Evolutionary conservation across 2,888 invertebrate genomes (phyloP).

Genomic region (Leptinotarsa haldemani): DNA sequence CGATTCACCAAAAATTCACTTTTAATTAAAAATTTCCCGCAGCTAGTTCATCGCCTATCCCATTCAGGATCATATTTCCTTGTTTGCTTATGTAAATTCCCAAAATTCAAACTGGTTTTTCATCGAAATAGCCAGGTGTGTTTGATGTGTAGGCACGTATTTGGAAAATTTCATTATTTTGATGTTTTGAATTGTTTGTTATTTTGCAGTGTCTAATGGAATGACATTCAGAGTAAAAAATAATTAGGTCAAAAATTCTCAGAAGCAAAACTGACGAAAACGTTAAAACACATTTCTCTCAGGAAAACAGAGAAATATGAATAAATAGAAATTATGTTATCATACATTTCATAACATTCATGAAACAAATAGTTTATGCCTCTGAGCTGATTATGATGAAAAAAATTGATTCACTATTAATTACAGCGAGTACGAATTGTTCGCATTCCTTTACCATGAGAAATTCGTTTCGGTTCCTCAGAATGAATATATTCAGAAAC

Average conservation of each 20-base stretch:
- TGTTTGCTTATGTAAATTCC: constrained; percentile 11
- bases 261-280: no score
- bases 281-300: no score
- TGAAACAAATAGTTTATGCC: no score
- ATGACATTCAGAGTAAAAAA: no score
- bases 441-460: constrained; percentile 13
- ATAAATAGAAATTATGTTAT: no score
- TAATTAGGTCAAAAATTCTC: no score
- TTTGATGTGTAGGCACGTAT: constrained; percentile 1
- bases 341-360: no score
- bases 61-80: not conserved
- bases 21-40: not conserved
- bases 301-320: no score
- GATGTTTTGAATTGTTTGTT: constrained; percentile 14
- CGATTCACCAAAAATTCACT: not conserved
- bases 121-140: constrained; percentile 6
- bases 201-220: not conserved
- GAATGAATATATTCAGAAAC: constrained; percentile 38
- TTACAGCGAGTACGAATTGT: constrained; percentile 12
- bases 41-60: not conserved
- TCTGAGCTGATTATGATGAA: no score
- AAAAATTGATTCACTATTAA: constrained; percentile 10
- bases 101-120: not conserved
- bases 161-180: not conserved
- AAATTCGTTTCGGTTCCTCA: constrained; percentile 37